Evolutionary conservation across 2,888 invertebrate genomes (phyloP).

Genomic region (Hydraecia micacea): DNA sequence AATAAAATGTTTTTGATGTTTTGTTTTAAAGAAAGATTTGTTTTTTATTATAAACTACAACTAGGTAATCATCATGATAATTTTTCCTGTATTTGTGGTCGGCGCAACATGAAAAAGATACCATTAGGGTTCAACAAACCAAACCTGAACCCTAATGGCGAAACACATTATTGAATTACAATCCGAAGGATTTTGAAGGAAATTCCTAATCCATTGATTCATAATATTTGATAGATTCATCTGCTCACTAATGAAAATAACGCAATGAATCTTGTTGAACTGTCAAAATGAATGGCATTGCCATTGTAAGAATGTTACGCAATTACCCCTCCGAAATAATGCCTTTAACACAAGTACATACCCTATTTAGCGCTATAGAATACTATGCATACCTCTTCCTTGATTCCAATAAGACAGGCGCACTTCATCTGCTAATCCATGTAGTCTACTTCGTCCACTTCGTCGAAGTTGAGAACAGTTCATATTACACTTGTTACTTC

Average conservation of each 20-base stretch:
- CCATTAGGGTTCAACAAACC: no score
- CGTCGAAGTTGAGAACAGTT: constrained; percentile 42
- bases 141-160: no score
- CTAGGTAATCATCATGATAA: neutral
- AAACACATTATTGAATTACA: neutral
- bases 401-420: constrained; percentile 18
- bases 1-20: constrained; percentile 27
- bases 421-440: constrained; percentile 35
- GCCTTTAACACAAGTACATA: no score
- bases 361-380: neutral
- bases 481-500: constrained; percentile 44
- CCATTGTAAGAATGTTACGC: neutral
- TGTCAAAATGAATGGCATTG: neutral
- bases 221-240: no score
- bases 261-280: neutral
- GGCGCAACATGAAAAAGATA: no score
- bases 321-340: no score
- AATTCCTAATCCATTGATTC: neutral
- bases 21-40: constrained; percentile 3
- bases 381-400: neutral
- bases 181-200: neutral
- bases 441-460: constrained; percentile 14
- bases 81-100: neutral
- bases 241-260: neutral
- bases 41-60: neutral